Percentiles rank a stretch among this genome's conserved stretches.
These are phyloP conservation scores for Mastacembelus armatus DNA, from an alignment of 2,797 vertebrate genomes.

Conservation along the genomic window DNA sequence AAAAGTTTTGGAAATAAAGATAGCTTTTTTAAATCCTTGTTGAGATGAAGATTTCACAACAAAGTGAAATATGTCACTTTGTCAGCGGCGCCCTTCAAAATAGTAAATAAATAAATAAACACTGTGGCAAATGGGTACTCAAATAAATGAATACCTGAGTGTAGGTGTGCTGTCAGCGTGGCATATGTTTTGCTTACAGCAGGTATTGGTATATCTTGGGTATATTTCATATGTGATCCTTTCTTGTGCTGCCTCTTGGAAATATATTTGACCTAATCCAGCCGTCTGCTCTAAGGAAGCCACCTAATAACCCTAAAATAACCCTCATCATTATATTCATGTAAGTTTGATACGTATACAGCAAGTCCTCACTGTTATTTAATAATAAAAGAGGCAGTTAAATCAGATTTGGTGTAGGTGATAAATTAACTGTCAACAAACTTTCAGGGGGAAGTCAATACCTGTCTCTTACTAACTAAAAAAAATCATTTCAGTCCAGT, in stretches of 20 bases:
- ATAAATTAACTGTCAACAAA: slow-evolving; percentile 7
- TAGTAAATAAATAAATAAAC: too few species aligned
- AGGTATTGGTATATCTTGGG: too few species aligned
- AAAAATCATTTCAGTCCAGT: not conserved
- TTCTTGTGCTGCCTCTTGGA: slow-evolving; percentile 7
- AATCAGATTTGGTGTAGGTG: slow-evolving; percentile 3
- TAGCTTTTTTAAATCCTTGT: not conserved
- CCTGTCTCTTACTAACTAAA: not conserved
- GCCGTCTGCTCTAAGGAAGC: not conserved
- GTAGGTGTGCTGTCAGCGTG: slow-evolving; percentile 3
- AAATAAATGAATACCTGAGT: not conserved
- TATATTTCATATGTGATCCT: too few species aligned
- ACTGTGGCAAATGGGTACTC: too few species aligned
- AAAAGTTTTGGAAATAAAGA: not conserved
- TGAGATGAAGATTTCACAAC: too few species aligned
- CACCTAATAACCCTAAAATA: not conserved
- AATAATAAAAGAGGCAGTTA: slow-evolving; percentile 10
- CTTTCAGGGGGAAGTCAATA: not conserved
- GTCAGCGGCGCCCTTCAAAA: too few species aligned
- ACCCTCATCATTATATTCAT: not conserved
- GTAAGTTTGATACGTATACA: not conserved
- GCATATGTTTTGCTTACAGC: not conserved
- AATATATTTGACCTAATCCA: not conserved
- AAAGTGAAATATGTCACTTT: too few species aligned
- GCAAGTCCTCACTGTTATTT: not conserved